Conservation (phyloP, 2,113 vertebrate species). For the Sialia sialis region DNA sequence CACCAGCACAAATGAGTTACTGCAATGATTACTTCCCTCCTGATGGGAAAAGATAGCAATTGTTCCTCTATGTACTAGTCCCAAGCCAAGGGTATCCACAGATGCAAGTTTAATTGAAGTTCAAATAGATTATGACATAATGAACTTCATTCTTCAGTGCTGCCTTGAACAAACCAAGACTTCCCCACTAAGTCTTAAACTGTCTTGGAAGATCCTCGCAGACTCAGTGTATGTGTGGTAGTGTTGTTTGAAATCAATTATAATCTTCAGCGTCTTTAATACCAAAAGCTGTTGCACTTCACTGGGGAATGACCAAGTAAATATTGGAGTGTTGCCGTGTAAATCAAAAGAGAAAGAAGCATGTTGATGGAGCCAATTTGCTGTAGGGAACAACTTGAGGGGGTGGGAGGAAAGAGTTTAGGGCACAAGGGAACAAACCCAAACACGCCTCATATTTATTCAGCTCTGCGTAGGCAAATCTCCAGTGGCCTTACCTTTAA, state of each 20-base stretch:
- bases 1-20: neutral
- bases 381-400: neutral
- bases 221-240: neutral
- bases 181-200: neutral
- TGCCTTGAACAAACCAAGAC: neutral
- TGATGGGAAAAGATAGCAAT: conserved; percentile 4
- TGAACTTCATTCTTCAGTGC: neutral
- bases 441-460: conserved; percentile 2
- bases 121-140: neutral
- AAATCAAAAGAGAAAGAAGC: neutral
- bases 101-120: neutral
- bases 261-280: neutral
- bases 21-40: neutral
- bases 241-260: neutral
- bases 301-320: conserved; percentile 37
- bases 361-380: neutral
- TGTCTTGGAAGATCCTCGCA: neutral
- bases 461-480: neutral
- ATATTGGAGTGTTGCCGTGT: conserved; percentile 12
- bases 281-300: neutral
- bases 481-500: conserved; percentile 12
- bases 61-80: neutral
- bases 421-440: neutral
- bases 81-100: neutral
- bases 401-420: conserved; percentile 16